phyloP scores from a whole-genome alignment of 2,797 vertebrate species.

The Alcedo atthis region DNA sequence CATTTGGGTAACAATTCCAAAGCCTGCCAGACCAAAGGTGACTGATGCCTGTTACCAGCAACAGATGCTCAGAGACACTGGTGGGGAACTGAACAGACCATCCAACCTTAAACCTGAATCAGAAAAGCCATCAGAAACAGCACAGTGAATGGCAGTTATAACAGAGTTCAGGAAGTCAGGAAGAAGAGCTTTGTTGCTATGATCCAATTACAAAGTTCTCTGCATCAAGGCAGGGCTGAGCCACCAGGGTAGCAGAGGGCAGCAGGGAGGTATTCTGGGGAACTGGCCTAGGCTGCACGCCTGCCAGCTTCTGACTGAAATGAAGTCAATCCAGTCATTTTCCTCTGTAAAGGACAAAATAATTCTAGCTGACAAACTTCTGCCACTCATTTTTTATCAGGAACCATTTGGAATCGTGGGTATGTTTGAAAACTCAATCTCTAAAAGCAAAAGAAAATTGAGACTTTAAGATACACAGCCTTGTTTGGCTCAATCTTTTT shows the following conservation, averaged over 20 bases:
- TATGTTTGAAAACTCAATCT: neutral
- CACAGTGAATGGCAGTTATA: neutral
- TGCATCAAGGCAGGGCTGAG: neutral
- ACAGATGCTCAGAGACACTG: conserved; percentile 32
- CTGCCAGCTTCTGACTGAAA: conserved; percentile 19
- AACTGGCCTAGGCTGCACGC: neutral
- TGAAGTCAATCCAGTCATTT: neutral
- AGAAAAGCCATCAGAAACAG: conserved; percentile 29
- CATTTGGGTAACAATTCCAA: neutral
- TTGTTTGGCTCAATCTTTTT: neutral
- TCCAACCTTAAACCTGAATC: neutral
- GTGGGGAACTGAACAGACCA: neutral
- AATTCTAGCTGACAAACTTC: neutral
- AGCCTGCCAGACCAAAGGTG: conserved; percentile 14
- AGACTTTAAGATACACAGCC: neutral
- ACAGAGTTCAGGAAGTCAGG: conserved; percentile 28
- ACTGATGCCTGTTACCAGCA: neutral
- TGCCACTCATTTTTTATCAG: neutral
- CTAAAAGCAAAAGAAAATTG: neutral
- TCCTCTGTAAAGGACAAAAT: neutral
- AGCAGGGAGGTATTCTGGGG: neutral
- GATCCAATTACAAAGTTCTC: conserved; percentile 44
- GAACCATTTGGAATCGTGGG: neutral
- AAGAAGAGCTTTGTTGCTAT: conserved; percentile 20
- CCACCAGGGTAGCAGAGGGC: neutral